phyloP scores from a whole-genome alignment of 2,113 vertebrate species.

The Rhinolophus sinicus region DNA sequence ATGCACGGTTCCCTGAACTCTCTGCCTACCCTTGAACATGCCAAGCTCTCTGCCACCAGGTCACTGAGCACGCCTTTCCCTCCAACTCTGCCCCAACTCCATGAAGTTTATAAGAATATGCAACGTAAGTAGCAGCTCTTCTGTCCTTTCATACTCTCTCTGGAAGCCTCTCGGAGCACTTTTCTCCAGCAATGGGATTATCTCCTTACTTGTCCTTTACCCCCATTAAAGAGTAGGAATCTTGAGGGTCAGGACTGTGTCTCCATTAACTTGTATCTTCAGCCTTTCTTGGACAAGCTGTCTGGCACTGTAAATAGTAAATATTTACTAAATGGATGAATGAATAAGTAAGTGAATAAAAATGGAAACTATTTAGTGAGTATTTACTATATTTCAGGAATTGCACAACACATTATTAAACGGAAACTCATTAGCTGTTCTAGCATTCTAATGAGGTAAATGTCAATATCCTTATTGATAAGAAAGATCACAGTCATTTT shows the following conservation, averaged over 20 bases:
- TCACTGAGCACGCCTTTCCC: not conserved
- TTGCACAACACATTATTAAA: not conserved
- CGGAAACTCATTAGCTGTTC: not conserved
- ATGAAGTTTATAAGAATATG: not conserved
- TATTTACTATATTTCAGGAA: not conserved
- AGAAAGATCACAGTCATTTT: not conserved
- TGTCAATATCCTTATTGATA: not conserved
- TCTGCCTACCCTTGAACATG: not conserved
- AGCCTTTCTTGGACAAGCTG: not conserved
- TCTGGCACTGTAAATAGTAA: not conserved
- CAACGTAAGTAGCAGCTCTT: not conserved
- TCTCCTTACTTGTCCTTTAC: not conserved
- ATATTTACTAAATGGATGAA: not conserved
- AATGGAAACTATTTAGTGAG: not conserved
- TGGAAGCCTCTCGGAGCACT: not conserved
- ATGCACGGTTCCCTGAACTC: fast-evolving
- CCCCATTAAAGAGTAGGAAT: not conserved
- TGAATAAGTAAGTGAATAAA: not conserved
- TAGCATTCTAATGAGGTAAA: not conserved
- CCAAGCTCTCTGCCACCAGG: not conserved
- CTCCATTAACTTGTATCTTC: not conserved
- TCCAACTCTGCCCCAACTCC: not conserved
- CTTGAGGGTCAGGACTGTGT: not conserved
- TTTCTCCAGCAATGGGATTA: not conserved
- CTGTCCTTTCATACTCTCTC: not conserved